Base-by-base conservation (phyloP, 2,113 vertebrate genomes). In the Zingel zingel region DNA sequence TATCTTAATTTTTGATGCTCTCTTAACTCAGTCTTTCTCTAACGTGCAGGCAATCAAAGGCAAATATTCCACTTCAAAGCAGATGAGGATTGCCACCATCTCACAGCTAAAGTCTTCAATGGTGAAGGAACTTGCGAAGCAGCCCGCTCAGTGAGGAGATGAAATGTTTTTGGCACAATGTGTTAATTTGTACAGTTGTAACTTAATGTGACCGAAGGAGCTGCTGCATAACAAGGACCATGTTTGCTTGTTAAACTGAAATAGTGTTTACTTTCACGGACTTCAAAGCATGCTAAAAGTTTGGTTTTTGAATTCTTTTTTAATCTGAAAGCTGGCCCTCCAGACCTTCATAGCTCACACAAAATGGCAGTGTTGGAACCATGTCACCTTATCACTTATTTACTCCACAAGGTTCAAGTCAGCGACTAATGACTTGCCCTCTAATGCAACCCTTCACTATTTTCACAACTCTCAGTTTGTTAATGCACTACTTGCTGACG, bases 41-140 rank as follows among this genome's bases (percentile, higher is more conserved):
- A 47, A 2, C 45, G 11, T 73, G 2, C 81, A 98, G 97, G 91
- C 96, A 11, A 76, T 97, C 25, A 96, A 96, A 88, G 96, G 93
- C 0, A 99, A 98, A 69, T 98, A 97, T 18, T 87, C 96, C 0
- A 93, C 91, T 13, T 94, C 89, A 0, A 96, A 92, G 18, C 84
- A 95, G 23, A 85, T 86, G 77, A 95, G 91, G 83, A 96, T 98
- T 77, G 98, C 96, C 43, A 83, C 73, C 1, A 88, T 91, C 64
- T 23, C 94, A 2, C 93, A 96, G 64, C 95, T 97, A 0, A 94
- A 95, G 13, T 97, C 95, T 3, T 75, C 91, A 0, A 0, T 95
- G 1, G 67, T 97, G 72, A 90, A 93, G 58, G 85, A 96, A 19
- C 82, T 98, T 6, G 96, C 95, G 0, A 93, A 92, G 67, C 82